Conservation (phyloP, 2,797 vertebrate genomes). For the Picus viridis region DNA sequence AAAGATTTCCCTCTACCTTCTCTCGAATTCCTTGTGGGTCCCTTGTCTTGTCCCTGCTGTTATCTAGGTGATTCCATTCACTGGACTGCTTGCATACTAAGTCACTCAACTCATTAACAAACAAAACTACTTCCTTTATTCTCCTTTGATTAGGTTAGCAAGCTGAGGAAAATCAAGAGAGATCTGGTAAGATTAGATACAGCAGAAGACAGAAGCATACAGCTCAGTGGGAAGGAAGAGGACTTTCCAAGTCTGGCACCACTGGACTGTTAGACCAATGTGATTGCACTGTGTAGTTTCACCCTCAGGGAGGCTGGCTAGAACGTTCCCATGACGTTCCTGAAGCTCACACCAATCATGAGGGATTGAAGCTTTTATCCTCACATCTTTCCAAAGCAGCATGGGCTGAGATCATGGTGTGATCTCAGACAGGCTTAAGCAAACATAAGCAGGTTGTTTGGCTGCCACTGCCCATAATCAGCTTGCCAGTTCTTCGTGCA, state of each 20-base stretch:
- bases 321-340: background rate
- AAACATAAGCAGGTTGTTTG: conserved; percentile 2
- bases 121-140: background rate
- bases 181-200: background rate
- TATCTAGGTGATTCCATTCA: background rate
- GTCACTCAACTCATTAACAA: background rate
- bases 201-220: conserved; percentile 34
- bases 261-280: background rate
- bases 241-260: background rate
- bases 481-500: background rate
- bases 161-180: conserved; percentile 5
- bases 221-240: conserved; percentile 16
- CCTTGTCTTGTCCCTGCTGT: background rate
- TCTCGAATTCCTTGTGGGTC: background rate
- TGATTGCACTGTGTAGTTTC: background rate
- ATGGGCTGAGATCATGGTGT: background rate
- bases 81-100: background rate
- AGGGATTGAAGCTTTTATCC: background rate
- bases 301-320: background rate
- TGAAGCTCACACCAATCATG: background rate
- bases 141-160: background rate
- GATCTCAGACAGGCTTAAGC: background rate
- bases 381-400: background rate
- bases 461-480: background rate
- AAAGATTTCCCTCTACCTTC: background rate